Percentiles rank a stretch among this genome's conserved stretches.
Conservation (phyloP, 2,888 invertebrate species). For the Quadroppia sp. region DNA sequence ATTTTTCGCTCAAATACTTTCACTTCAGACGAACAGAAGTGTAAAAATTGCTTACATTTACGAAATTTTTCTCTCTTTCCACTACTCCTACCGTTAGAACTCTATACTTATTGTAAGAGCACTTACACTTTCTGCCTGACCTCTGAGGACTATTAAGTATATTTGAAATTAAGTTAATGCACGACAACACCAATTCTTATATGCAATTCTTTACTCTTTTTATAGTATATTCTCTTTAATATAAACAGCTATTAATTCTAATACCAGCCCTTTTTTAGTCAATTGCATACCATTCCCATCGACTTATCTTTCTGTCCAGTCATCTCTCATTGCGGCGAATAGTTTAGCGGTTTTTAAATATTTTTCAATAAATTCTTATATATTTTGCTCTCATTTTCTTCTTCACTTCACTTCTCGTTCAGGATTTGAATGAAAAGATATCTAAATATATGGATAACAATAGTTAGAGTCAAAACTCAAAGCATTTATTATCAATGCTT, state of each 20-base stretch:
- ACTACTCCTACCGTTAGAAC: not conserved
- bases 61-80: not conserved
- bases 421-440: slow-evolving; percentile 1
- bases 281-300: not conserved
- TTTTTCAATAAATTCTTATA: not conserved
- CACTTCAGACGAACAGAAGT: not conserved
- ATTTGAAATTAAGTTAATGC: slow-evolving; percentile 37
- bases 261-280: not conserved
- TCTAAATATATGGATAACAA: slow-evolving; percentile 28
- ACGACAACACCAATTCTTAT: slow-evolving; percentile 27
- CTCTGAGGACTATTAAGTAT: slow-evolving; percentile 31
- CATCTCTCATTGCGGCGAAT: not conserved
- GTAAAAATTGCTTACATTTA: slow-evolving; percentile 32
- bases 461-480: not conserved
- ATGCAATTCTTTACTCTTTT: slow-evolving; percentile 14
- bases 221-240: slow-evolving; percentile 7
- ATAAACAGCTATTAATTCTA: slow-evolving; percentile 32
- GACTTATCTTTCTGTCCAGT: slow-evolving; percentile 22
- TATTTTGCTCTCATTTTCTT: not conserved
- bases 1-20: not conserved
- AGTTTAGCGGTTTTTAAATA: not conserved
- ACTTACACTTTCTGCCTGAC: slow-evolving; percentile 16
- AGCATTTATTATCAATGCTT: not conserved
- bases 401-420: not conserved
- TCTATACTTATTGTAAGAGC: not conserved